Base-by-base conservation (phyloP, 1,140 invertebrate species). In the Orchestia grillus region DNA sequence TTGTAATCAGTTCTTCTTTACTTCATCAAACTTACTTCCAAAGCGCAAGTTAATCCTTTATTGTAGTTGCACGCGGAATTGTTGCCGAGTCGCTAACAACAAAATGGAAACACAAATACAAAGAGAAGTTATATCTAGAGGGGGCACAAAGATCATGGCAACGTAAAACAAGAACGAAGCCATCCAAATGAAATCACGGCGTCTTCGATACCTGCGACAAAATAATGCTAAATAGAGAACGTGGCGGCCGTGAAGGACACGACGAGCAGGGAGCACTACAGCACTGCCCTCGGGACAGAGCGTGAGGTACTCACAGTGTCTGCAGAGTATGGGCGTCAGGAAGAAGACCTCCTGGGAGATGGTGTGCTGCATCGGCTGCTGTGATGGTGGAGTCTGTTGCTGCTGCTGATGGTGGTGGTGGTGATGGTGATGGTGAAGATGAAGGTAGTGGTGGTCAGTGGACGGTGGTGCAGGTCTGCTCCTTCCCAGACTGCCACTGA, bases 321-420 rank as follows among this genome's bases (percentile, higher is more conserved):
- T 94, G 92, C 92, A 94, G 92, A 94, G 92, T 4, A 94, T 94
- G 92, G 92, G 92, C 3, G 92, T 94, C 6, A 94, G 40, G 92
- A 94, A 94, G 92, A 94, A 94, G 41, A 94, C 92, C 41, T 94
- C 92, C 11, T 94, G 92, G 19, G 92, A 45, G 92, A 94, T 94
- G 43, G 41, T 94, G 92, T 94, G 92, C 44, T 94, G 92, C 6
- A 16, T 40, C 44, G 45, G 92, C 92, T 94, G 92, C 40, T 45
- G 92, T 94, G 43, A 44, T 94, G 41, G 92, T 6, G 41, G 92
- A 41, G 43, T 15, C 47, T 45, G 92, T 47, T 45, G 92, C 16
- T 44, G 92, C 44, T 44, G 92, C 44, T 94, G 92, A 19, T 94
- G 43, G 8, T 94, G 92, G 40, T 94, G 92, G 40, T 94, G 92